A percentile compares a stretch with the other conserved stretches of the same genome.
These are phyloP conservation scores for Muschampia plurimacula DNA, from an alignment of 2,888 invertebrate species.

Conservation along the genomic window DNA sequence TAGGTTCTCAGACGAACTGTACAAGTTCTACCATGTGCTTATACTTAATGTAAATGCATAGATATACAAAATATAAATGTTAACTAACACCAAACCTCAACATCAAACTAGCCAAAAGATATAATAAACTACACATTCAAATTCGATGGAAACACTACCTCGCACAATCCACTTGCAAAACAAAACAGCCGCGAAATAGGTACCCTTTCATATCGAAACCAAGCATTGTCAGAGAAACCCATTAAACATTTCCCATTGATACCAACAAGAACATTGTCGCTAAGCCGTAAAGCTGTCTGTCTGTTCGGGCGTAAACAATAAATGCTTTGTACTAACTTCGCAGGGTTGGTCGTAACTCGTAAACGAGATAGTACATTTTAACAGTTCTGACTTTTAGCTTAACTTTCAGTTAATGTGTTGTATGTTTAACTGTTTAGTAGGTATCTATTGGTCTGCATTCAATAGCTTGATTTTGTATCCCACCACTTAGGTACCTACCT, in stretches of 20 bases:
- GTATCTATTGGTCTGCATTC: neutral
- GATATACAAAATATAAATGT: too few relatives aligned
- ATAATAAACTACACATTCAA: neutral
- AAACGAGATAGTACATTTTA: neutral
- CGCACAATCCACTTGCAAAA: neutral
- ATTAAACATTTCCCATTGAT: constrained; percentile 29
- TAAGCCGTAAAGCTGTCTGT: constrained; percentile 49
- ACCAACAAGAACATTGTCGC: constrained; percentile 40
- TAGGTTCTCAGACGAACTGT: too few relatives aligned
- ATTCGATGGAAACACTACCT: neutral
- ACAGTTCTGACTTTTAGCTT: constrained; percentile 14
- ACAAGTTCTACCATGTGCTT: too few relatives aligned
- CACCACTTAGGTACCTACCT: too few relatives aligned
- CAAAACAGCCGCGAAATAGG: constrained; percentile 3
- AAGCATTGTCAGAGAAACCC: constrained; percentile 27
- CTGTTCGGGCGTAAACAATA: constrained; percentile 45
- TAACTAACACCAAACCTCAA: too few relatives aligned
- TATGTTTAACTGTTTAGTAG: neutral
- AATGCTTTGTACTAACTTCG: constrained; percentile 43
- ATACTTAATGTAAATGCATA: too few relatives aligned
- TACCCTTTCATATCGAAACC: constrained; percentile 7
- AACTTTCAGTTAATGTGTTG: neutral
- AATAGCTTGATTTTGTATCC: too few relatives aligned
- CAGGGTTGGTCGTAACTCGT: constrained; percentile 6
- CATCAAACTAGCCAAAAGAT: neutral